phyloP scores from a whole-genome alignment of 2,797 vertebrate genomes.

The Fratercula arctica region DNA sequence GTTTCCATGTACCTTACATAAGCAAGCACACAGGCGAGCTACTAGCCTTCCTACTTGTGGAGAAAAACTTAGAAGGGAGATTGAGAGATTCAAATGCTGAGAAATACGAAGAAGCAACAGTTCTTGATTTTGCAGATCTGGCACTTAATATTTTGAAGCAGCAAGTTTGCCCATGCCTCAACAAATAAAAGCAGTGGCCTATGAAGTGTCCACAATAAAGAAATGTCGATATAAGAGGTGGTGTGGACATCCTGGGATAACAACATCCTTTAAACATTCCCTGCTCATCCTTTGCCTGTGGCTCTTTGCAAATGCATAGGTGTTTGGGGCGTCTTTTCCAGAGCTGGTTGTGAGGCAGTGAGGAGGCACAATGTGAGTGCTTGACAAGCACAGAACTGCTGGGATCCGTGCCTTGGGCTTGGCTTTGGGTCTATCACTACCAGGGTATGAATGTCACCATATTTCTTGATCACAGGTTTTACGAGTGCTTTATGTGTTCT shows the following conservation, averaged over 20 bases:
- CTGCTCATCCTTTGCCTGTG: neutral
- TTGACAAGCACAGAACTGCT: neutral
- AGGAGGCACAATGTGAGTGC: neutral
- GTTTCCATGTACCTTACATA: neutral
- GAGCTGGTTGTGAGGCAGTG: neutral
- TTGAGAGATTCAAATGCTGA: neutral
- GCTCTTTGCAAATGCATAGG: neutral
- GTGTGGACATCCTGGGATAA: neutral
- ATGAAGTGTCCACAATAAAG: neutral
- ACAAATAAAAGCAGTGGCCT: neutral
- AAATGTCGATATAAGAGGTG: neutral
- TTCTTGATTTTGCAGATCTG: neutral
- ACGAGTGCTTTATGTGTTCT: neutral
- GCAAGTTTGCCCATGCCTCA: neutral
- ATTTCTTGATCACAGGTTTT: neutral
- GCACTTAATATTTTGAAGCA: neutral
- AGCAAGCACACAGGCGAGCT: neutral
- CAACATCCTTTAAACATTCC: neutral
- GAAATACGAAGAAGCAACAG: neutral
- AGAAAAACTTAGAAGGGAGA: neutral
- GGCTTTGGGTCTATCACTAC: neutral
- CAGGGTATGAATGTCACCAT: neutral
- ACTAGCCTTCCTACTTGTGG: neutral
- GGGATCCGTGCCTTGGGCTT: neutral
- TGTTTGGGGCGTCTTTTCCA: neutral